phyloP scores from a whole-genome alignment of 2,888 invertebrate genomes.

The Reticulitermes lucifugus region DNA sequence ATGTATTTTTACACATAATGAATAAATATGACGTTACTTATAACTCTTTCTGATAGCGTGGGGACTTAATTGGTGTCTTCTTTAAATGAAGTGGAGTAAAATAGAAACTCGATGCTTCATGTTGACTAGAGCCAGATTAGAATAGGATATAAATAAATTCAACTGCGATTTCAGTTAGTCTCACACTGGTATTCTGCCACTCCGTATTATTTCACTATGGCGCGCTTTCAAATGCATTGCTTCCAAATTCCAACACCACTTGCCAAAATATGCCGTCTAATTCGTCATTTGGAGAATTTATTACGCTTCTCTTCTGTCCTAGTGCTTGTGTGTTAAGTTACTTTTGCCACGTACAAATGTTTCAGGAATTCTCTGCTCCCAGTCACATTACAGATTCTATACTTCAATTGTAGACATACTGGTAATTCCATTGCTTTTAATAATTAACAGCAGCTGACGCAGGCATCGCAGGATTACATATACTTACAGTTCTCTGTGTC shows the following conservation, averaged over 20 bases:
- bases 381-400: neutral
- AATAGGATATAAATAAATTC: conserved; percentile 12
- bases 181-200: neutral
- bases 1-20: too few relatives aligned
- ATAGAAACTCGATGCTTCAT: neutral
- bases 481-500: too few relatives aligned
- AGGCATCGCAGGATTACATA: too few relatives aligned
- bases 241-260: conserved; percentile 44
- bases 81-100: neutral
- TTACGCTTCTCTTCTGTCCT: neutral
- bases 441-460: neutral
- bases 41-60: neutral
- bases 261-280: conserved; percentile 48
- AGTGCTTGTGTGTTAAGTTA: conserved; percentile 10
- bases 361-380: conserved; percentile 19
- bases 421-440: neutral
- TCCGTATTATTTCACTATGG: neutral
- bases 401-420: neutral
- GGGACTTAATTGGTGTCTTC: neutral
- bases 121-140: neutral
- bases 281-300: conserved; percentile 44
- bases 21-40: too few relatives aligned
- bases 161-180: conserved; percentile 1
- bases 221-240: conserved; percentile 16
- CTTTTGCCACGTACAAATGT: conserved; percentile 11